A percentile compares a stretch with the other conserved stretches of the same genome.
Evolutionary conservation across 2,797 vertebrate species (phyloP).

Genomic region (Epinephelus awoara): DNA sequence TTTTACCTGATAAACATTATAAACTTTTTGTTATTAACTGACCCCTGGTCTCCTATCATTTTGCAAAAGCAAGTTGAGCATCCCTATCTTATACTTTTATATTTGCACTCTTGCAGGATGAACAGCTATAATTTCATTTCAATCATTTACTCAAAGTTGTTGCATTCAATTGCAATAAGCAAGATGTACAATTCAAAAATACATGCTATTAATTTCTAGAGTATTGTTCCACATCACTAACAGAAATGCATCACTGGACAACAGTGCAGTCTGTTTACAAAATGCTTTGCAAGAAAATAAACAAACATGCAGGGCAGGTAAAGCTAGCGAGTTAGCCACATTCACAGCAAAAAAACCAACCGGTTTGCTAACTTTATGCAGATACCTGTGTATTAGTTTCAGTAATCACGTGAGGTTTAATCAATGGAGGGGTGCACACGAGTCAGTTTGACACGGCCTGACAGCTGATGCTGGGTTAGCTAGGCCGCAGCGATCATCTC

Average conservation of each 20-base stretch:
- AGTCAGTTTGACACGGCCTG: conserved; percentile 43
- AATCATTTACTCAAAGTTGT: too few species aligned
- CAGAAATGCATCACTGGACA: background rate
- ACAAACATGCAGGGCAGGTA: conserved; percentile 1
- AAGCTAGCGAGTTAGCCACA: conserved; percentile 1
- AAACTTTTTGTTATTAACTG: too few species aligned
- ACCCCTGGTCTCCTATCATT: too few species aligned
- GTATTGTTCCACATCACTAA: background rate
- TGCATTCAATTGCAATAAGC: background rate
- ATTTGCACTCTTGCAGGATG: too few species aligned
- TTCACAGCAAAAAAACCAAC: background rate
- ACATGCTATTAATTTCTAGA: background rate
- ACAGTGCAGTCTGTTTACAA: background rate
- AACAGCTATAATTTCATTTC: too few species aligned
- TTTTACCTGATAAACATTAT: too few species aligned
- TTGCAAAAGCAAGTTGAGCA: too few species aligned
- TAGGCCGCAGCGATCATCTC: conserved; percentile 73
- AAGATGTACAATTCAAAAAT: background rate
- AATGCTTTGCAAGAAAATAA: conserved; percentile 11
- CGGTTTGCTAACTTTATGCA: background rate
- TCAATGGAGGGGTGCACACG: background rate
- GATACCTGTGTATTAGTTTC: background rate
- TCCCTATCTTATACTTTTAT: too few species aligned
- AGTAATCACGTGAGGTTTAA: background rate
- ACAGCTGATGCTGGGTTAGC: conserved; percentile 67